Conservation (phyloP, 2,888 invertebrate genomes). For the Zelleria hepariella region DNA sequence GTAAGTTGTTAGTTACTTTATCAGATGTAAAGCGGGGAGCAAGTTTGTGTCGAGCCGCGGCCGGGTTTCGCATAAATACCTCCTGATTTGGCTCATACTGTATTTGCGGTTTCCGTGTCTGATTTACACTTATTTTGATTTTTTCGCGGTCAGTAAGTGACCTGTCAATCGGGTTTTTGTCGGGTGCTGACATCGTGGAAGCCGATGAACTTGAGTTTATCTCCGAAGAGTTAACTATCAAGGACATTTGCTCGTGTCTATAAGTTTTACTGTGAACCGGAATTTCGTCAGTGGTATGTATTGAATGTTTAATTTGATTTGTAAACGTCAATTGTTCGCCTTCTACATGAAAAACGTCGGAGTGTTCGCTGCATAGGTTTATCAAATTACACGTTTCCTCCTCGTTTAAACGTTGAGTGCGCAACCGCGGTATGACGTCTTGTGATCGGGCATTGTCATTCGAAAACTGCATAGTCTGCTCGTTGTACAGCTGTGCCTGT, state of each 20-base stretch:
- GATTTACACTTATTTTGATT: background rate
- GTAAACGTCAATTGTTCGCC: slow-evolving; percentile 13
- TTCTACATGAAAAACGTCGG: slow-evolving; percentile 17
- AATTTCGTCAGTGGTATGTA: slow-evolving; percentile 12
- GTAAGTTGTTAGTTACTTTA: slow-evolving; percentile 5
- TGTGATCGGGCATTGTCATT: background rate
- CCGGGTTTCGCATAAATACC: background rate
- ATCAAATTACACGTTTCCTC: slow-evolving; percentile 16
- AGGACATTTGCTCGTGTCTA: slow-evolving; percentile 24
- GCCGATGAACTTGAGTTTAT: slow-evolving; percentile 21
- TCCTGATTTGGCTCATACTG: background rate
- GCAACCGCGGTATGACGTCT: background rate
- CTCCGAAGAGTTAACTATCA: slow-evolving; percentile 23
- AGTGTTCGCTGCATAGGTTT: slow-evolving; percentile 13
- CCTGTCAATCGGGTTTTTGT: slow-evolving; percentile 10
- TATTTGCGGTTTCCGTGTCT: background rate
- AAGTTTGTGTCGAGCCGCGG: background rate
- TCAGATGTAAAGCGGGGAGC: slow-evolving; percentile 1
- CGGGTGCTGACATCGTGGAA: slow-evolving; percentile 23
- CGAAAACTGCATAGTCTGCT: background rate
- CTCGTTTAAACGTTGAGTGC: slow-evolving; percentile 11
- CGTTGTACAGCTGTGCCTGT: slow-evolving; percentile 4
- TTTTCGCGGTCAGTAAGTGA: background rate
- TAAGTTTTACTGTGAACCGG: slow-evolving; percentile 14
- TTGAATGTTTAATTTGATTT: slow-evolving; percentile 19